Evolutionary conservation across 2,797 vertebrate species (phyloP).

Genomic region (Pseudotriccus pelzelni): DNA sequence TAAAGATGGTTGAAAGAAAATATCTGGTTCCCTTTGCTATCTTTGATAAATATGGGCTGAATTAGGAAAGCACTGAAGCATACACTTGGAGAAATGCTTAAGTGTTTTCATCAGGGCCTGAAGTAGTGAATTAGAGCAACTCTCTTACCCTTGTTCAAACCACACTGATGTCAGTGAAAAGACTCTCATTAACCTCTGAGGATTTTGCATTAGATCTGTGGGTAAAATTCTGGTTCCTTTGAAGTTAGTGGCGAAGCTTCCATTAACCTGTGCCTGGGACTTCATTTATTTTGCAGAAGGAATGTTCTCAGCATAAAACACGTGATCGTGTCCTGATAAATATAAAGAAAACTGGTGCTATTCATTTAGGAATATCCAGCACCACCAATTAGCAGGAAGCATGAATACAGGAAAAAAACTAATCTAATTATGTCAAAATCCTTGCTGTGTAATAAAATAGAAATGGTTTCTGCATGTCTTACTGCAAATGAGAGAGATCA

Average conservation of each 20-base stretch:
- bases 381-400: slow-evolving; percentile 6
- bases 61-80: background rate
- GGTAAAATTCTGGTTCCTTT: slow-evolving; percentile 27
- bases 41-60: background rate
- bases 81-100: background rate
- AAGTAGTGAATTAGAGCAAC: slow-evolving; percentile 21
- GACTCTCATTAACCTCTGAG: slow-evolving; percentile 51
- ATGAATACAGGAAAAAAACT: background rate
- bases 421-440: slow-evolving; percentile 33
- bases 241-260: slow-evolving; percentile 14
- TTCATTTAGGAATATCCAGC: slow-evolving; percentile 19
- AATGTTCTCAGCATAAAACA: slow-evolving; percentile 11
- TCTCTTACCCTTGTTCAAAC: slow-evolving; percentile 3
- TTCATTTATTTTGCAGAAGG: slow-evolving; percentile 38
- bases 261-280: slow-evolving; percentile 53
- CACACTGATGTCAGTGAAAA: slow-evolving; percentile 1
- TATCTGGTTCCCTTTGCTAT: background rate
- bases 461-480: background rate
- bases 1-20: background rate
- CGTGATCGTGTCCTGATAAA: background rate
- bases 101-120: slow-evolving; percentile 2
- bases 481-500: background rate
- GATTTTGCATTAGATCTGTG: slow-evolving; percentile 35
- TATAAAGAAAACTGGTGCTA: slow-evolving; percentile 11
- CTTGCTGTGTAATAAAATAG: slow-evolving; percentile 8